A percentile compares a stretch with the other conserved stretches of the same genome.
Evolutionary conservation across 2,797 vertebrate species (phyloP).

Genomic region (Sebastes taczanowskii): DNA sequence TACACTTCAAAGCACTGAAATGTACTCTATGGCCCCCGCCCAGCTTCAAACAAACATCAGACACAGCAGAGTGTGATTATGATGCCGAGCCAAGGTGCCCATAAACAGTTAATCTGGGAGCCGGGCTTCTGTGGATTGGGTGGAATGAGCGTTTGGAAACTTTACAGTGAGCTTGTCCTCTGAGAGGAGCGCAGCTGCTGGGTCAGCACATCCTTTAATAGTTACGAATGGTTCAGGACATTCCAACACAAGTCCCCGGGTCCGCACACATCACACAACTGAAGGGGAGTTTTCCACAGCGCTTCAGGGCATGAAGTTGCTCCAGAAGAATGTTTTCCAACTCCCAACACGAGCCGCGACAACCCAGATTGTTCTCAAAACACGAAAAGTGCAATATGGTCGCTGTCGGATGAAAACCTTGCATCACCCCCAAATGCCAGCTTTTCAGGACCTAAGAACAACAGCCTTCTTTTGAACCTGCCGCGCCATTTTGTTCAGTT

Average conservation of each 20-base stretch:
- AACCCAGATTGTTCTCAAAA: slow-evolving; percentile 32
- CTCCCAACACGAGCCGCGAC: slow-evolving; percentile 40
- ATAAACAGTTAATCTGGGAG: slow-evolving; percentile 61
- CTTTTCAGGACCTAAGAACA: slow-evolving; percentile 24
- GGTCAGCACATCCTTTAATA: slow-evolving; percentile 69
- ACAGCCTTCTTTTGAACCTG: slow-evolving; percentile 17
- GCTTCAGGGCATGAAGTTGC: background rate
- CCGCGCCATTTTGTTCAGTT: background rate
- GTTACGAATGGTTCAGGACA: slow-evolving; percentile 58
- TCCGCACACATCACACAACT: slow-evolving; percentile 17
- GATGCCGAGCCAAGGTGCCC: slow-evolving; percentile 47
- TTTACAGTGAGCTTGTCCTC: slow-evolving; percentile 51
- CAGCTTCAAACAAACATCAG: slow-evolving; percentile 66
- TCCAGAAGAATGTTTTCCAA: slow-evolving; percentile 14
- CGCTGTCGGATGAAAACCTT: slow-evolving; percentile 4
- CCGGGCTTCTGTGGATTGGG: slow-evolving; percentile 6
- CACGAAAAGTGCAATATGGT: slow-evolving; percentile 13
- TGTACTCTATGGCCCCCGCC: slow-evolving; percentile 35
- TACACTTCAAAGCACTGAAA: slow-evolving; percentile 65
- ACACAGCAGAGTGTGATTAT: slow-evolving; percentile 53
- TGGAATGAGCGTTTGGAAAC: slow-evolving; percentile 38
- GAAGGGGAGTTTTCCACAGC: slow-evolving; percentile 17
- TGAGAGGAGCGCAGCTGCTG: slow-evolving; percentile 62
- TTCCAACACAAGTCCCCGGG: slow-evolving; percentile 27
- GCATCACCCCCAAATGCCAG: slow-evolving; percentile 5